A percentile compares a stretch with the other conserved stretches of the same genome.
Evolutionary conservation across 1,140 invertebrate genomes (phyloP).

Genomic region (Aradophagus sp.): DNA sequence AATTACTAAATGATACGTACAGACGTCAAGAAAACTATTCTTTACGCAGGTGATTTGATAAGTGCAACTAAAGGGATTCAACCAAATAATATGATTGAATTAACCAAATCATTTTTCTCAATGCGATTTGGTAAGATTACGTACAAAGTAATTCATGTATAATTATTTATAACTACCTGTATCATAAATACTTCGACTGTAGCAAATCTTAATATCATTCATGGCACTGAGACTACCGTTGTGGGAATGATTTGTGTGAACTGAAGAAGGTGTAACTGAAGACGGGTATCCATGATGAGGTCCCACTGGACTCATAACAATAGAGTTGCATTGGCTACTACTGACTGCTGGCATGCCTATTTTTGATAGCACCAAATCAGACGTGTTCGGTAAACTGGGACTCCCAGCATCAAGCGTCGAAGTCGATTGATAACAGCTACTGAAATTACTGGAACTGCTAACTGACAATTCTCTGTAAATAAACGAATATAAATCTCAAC

Average conservation of each 20-base stretch:
- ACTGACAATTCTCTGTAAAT: slow-evolving; percentile 35
- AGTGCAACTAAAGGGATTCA: too few species aligned
- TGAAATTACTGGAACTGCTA: slow-evolving; percentile 23
- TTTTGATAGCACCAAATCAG: slow-evolving; percentile 63
- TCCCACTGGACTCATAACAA: slow-evolving; percentile 69
- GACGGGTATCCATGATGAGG: slow-evolving; percentile 69
- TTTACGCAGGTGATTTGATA: too few species aligned
- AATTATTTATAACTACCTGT: slow-evolving; percentile 53
- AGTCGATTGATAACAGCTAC: slow-evolving; percentile 62
- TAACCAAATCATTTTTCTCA: too few species aligned
- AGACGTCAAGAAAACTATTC: too few species aligned
- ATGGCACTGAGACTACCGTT: slow-evolving; percentile 68
- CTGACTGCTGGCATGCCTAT: slow-evolving; percentile 71
- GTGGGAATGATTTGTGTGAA: slow-evolving; percentile 66
- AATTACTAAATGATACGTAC: too few species aligned
- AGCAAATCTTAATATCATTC: slow-evolving; percentile 70
- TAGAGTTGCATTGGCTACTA: slow-evolving; percentile 68
- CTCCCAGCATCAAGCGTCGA: slow-evolving; percentile 67
- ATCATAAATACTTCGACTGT: slow-evolving; percentile 70
- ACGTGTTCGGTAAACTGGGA: slow-evolving; percentile 66
- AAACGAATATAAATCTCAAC: slow-evolving; percentile 4
- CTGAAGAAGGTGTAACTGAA: slow-evolving; percentile 67
- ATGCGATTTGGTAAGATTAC: too few species aligned
- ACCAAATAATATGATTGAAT: too few species aligned
- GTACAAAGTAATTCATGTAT: too few species aligned